Base-by-base conservation (phyloP, 2,113 vertebrate genomes). In the Orycteropus afer region DNA sequence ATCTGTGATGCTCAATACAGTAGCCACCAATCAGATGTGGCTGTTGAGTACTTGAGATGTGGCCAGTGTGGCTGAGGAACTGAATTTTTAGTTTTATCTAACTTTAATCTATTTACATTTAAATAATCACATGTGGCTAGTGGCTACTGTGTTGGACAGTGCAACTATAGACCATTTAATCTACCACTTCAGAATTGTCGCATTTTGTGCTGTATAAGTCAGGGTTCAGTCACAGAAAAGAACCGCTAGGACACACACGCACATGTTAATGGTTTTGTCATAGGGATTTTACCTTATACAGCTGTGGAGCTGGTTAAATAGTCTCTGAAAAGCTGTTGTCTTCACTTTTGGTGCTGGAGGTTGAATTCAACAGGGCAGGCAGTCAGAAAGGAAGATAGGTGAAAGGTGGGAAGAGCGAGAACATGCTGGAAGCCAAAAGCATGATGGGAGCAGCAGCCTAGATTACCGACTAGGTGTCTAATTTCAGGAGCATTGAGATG, bases 211-310 rank as follows among this genome's bases (percentile, higher is more conserved):
- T 63, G 2, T 59, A 2, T 79, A 90, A 89, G 18, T 86, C 63
- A 67, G 42, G 34, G 55, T 96, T 96, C 78, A 94, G 14, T 96
- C 49, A 76, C 37, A 84, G 67, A 55, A 92, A 22, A 80, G 32
- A 73, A 76, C 42, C 47, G 27, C 49, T 42, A 86, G 53, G 51
- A 86, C n/a, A 45, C 63, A 77, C 22, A 63, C 2, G 15, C 34
- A 47, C 9, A 49, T 8, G 32, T 32, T 37, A 1, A 69, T 0
- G 59, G 47, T 65, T 79, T 80, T 89, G 40, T 42, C 40, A 49
- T 25, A 81, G 57, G 32, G 42, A 83, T 73, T 83, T 93, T 59
- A 51, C 42, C n/a, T 67, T 65, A 63, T n/a, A 76, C n/a, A 86
- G 49, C 59, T 51, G 8, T 85, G 42, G 71, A 86, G 59, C 45